Evolutionary conservation across 2,797 vertebrate genomes (phyloP), one percentile per base, ranked within the genome.

Genomic region (Pantherophis vulpinus): DNA sequence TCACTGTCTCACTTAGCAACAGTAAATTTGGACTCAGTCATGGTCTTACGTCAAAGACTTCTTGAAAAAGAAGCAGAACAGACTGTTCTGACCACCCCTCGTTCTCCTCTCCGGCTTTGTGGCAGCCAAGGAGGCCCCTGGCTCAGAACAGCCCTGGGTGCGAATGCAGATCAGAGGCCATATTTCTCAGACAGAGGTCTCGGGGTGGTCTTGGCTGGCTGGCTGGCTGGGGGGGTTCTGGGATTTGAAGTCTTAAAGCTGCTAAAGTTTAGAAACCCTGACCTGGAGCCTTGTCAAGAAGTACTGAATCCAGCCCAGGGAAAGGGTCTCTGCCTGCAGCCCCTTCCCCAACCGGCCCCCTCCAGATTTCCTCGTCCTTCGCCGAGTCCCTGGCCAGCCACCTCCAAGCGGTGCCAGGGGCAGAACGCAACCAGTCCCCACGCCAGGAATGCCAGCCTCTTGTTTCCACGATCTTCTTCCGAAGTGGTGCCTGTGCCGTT

Each of bases 341-440:
- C 63, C 63, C 63, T 66, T 16, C 63, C 63, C 29, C 63, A 70
- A 16, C 13, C 16, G 66, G 5, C 66, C n/a, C 63, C 14, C n/a
- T 70, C 66, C 66, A 70, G n/a, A 16, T 66, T 29, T n/a, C 29
- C 11, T 12, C 11, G 1, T 13, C 86, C 51, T 47, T 13, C 5
- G 0, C 11, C 2, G 0, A 1, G 5, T 51, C 25, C 27, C 86
- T 55, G 12, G 6, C 27, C 51, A 29, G 86, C 47, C 5, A 1
- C 51, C 32, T 20, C 70, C 2, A 18, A 42, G 70, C 3, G 3
- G 2, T 4, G 25, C 87, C 18, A 8, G 55, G 37, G 11, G 3
- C 4, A 4, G 32, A 3, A 32, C 4, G 5, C 2, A 12, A 1
- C 0, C 56, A 10, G 4, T 27, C 1, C 9, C 23, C 20, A 2